These are phyloP conservation scores for Drosophila truncata DNA, from an alignment of 1,140 invertebrate genomes.

Conservation along the genomic window DNA sequence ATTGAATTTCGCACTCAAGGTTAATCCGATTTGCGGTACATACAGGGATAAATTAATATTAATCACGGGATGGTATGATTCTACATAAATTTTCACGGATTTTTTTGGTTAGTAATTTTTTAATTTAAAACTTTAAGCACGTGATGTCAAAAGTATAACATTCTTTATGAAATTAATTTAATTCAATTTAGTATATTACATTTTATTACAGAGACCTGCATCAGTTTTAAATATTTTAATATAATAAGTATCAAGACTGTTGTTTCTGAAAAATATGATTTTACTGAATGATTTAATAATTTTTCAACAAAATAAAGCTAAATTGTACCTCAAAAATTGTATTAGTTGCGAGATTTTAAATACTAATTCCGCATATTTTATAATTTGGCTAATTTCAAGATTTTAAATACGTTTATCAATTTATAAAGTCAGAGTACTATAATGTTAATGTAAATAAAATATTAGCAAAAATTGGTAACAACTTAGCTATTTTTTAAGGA, in stretches of 20 bases:
- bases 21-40: constrained; percentile 57
- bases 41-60: constrained; percentile 15
- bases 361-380: neutral
- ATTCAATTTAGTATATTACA: no score
- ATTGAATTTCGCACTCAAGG: constrained; percentile 59
- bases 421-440: neutral
- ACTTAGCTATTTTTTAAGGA: neutral
- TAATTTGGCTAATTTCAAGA: neutral
- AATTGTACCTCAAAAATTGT: no score
- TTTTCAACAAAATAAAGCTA: no score
- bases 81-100: neutral
- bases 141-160: neutral
- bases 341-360: neutral
- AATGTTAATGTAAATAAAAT: neutral
- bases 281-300: no score
- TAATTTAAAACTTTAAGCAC: neutral
- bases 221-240: neutral
- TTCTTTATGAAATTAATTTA: neutral
- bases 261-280: no score
- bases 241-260: neutral
- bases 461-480: neutral
- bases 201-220: neutral
- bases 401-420: neutral
- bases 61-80: constrained; percentile 2
- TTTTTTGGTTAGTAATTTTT: neutral